Base-by-base conservation (phyloP, 1,140 invertebrate genomes). In the Trichonephila clavata region DNA sequence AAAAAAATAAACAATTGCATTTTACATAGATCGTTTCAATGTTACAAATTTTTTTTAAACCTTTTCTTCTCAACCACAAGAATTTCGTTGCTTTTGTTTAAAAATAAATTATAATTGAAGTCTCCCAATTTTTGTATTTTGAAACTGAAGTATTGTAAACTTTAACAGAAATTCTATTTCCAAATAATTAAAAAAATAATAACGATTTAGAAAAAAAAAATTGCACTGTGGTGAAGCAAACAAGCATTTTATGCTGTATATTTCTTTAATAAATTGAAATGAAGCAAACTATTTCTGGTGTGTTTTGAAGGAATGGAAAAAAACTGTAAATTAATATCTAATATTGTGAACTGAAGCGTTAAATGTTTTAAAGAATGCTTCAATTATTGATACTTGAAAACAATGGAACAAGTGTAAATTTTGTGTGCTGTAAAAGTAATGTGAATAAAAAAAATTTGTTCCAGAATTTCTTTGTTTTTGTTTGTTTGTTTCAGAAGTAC, bases 381-480 rank as follows among this genome's bases (percentile, higher is more conserved):
- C 71, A 59, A 84, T 83, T 59, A 59, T 27, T 57, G 43, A 59
- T 50, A 84, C 57, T 84, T 84, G 83, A 59, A 84, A 84, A 84
- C 83, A 39, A n/a, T 87, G 86, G 27, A 61, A 87, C 86, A 63
- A 87, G 61, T 87, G 86, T 87, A 81, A 80, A 81, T 81, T 39
- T 90, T 71, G 65, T 90, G 89, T 90, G 81, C 60, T 81, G 89
- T 90, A 87, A 87, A 63, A 57, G 65, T 63, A 90, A 90, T 90
- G 89, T 90, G 89, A 90, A 90, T 90, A 90, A 90, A 90, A 77
- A n/a, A 90, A 90, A 60, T 81, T 16, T 90, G 89, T 90, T 90
- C 89, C 39, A 90, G 16, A n/a, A 90, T 20, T 63, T 63, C 14
- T 87, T 65, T 65, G 39, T 21, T 63, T 61, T 20, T 83, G 1